Evolutionary conservation across 2,888 invertebrate genomes (phyloP).

Genomic region (Vandiemenella viatica): DNA sequence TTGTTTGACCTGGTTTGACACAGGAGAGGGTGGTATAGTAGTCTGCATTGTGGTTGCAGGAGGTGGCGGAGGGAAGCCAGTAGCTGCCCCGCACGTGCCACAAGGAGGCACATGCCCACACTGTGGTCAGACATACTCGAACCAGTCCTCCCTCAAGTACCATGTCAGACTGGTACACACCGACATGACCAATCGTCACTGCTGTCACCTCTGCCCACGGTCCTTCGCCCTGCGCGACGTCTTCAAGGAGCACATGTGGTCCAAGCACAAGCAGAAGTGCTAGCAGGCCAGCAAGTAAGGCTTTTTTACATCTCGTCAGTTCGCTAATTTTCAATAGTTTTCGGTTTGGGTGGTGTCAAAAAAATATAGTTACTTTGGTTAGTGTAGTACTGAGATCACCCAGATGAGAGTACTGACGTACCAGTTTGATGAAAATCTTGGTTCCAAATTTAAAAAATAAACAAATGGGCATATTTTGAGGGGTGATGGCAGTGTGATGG

Average conservation of each 20-base stretch:
- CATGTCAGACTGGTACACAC: slow-evolving; percentile 53
- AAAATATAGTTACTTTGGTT: too few relatives aligned
- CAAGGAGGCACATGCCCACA: slow-evolving; percentile 50
- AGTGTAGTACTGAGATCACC: too few relatives aligned
- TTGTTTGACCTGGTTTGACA: too few relatives aligned
- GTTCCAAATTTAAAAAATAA: too few relatives aligned
- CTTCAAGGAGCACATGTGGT: slow-evolving; percentile 54
- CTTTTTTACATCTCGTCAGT: too few relatives aligned
- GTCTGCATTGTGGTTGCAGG: slow-evolving; percentile 6
- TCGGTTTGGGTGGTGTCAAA: too few relatives aligned
- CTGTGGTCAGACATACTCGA: slow-evolving; percentile 51
- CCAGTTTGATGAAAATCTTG: too few relatives aligned
- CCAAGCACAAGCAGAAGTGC: slow-evolving; percentile 32
- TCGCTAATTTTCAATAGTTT: too few relatives aligned
- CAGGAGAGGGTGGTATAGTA: too few relatives aligned
- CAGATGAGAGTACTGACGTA: too few relatives aligned
- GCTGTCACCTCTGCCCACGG: slow-evolving; percentile 52
- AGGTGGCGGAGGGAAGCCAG: not conserved
- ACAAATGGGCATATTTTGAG: too few relatives aligned
- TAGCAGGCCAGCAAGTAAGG: slow-evolving; percentile 1
- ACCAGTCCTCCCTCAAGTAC: slow-evolving; percentile 53
- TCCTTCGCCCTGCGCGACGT: slow-evolving; percentile 52
- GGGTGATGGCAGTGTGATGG: too few relatives aligned
- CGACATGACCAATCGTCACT: slow-evolving; percentile 48
- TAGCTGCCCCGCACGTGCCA: slow-evolving; percentile 28